phyloP scores from a whole-genome alignment of 1,140 invertebrate species.

The Ectropis grisescens region DNA sequence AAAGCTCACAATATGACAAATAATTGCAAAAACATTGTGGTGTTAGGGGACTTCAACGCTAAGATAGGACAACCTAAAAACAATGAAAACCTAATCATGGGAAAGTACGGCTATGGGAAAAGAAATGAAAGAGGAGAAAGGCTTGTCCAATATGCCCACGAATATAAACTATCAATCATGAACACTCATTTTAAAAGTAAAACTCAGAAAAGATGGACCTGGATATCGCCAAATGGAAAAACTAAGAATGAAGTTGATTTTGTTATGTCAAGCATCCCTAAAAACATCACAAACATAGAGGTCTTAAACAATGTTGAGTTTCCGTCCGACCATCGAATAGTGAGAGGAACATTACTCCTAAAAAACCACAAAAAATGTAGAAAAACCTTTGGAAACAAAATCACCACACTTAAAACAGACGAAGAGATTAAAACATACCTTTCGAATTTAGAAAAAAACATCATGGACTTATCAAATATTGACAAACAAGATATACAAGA shows the following conservation, averaged over 20 bases:
- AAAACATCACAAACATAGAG: constrained; percentile 1
- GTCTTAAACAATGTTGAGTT: background rate
- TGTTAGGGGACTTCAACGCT: constrained; percentile 1
- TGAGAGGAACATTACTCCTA: constrained; percentile 2
- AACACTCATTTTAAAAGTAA: constrained; percentile 5
- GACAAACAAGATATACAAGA: no score
- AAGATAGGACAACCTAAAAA: background rate
- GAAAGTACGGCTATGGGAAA: constrained; percentile 6
- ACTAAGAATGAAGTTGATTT: constrained; percentile 5
- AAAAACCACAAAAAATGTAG: no score
- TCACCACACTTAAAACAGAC: no score
- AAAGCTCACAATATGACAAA: background rate
- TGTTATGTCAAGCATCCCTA: constrained; percentile 1
- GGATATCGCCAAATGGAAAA: constrained; percentile 4
- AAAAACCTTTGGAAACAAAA: no score
- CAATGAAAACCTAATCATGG: constrained; percentile 3
- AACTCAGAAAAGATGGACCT: constrained; percentile 3
- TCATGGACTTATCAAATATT: no score
- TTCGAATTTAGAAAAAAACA: no score
- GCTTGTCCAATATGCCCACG: constrained; percentile 3
- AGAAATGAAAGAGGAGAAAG: constrained; percentile 5
- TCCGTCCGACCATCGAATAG: constrained; percentile 1
- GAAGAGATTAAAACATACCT: no score
- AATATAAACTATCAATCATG: constrained; percentile 6
- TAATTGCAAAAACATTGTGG: constrained; percentile 1